These are phyloP conservation scores for Antheraea mylitta DNA, from an alignment of 1,140 invertebrate genomes.

Conservation along the genomic window DNA sequence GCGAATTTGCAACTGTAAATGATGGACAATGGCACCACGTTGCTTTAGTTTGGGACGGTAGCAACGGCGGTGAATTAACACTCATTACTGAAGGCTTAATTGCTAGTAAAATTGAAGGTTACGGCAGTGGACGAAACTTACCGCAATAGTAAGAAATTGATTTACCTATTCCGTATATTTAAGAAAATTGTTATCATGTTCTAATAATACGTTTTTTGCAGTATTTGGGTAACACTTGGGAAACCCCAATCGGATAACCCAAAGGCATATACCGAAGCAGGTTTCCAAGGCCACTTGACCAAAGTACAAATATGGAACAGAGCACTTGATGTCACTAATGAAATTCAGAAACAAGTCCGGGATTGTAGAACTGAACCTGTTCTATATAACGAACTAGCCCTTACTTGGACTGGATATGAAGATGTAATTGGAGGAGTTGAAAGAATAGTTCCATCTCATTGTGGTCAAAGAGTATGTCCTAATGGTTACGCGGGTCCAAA, in stretches of 20 bases:
- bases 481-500: conserved; percentile 91
- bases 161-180: neutral
- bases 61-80: conserved; percentile 89
- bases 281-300: conserved; percentile 96
- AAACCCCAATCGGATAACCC: conserved; percentile 88
- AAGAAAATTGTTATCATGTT: conserved; percentile 8
- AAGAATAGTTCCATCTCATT: conserved; percentile 93
- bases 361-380: conserved; percentile 95
- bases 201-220: conserved; percentile 54
- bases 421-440: conserved; percentile 93
- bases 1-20: conserved; percentile 95
- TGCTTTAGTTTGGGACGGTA: conserved; percentile 95
- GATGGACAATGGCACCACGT: conserved; percentile 98
- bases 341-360: conserved; percentile 95
- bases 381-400: conserved; percentile 89
- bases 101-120: conserved; percentile 92
- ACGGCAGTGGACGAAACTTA: conserved; percentile 88
- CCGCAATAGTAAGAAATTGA: conserved; percentile 85
- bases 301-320: conserved; percentile 97
- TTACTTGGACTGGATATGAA: conserved; percentile 97
- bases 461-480: conserved; percentile 92
- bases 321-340: conserved; percentile 92
- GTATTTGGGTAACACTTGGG: conserved; percentile 95
- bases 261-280: conserved; percentile 89
- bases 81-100: conserved; percentile 96